These are phyloP conservation scores for Oreotrochilus melanogaster DNA, from an alignment of 2,113 vertebrate species.

Conservation along the genomic window DNA sequence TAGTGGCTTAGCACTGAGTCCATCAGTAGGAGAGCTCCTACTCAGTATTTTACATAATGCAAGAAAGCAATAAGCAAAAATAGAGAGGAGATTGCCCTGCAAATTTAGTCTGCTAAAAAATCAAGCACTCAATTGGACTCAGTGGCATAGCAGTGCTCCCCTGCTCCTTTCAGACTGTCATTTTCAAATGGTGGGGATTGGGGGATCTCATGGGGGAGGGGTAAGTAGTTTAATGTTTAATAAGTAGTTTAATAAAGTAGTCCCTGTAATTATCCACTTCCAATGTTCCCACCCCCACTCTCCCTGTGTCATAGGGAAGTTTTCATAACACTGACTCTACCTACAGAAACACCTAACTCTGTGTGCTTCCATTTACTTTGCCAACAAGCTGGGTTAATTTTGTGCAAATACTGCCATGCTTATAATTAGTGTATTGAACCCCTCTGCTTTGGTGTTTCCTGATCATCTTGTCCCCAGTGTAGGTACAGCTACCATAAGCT, in stretches of 20 bases:
- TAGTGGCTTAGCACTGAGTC: neutral
- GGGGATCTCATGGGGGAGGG: neutral
- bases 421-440: neutral
- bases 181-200: neutral
- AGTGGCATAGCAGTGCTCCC: neutral
- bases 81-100: neutral
- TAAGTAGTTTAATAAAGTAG: too few species aligned
- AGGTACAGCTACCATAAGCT: neutral
- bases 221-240: neutral
- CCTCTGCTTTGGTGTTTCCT: neutral
- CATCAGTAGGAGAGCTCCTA: neutral
- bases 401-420: neutral
- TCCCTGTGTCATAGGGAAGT: neutral
- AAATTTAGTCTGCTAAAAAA: neutral
- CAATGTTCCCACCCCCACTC: too few species aligned
- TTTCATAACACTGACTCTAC: neutral
- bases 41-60: neutral
- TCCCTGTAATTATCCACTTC: neutral
- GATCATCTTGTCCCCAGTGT: rapidly evolving
- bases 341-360: neutral
- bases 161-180: neutral
- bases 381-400: neutral
- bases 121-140: neutral
- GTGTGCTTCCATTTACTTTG: neutral
- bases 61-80: neutral